A percentile compares a stretch with the other conserved stretches of the same genome.
phyloP scores from a whole-genome alignment of 2,888 invertebrate species.

The Hylaea fasciaria region DNA sequence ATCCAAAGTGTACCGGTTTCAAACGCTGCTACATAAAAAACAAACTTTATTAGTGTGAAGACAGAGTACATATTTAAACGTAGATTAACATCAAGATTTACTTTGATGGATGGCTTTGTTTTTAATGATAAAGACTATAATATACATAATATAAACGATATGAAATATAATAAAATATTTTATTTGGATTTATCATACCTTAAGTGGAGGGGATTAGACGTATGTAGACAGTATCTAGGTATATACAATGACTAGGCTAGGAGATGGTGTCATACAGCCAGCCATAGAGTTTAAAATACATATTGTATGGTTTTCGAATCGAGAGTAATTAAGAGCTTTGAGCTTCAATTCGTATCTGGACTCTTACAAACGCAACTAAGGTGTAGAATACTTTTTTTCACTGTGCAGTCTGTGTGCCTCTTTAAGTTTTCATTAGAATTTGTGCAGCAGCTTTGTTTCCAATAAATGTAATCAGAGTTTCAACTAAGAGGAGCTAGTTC shows the following conservation, averaged over 20 bases:
- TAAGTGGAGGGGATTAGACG: neutral
- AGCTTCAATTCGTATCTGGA: too few relatives aligned
- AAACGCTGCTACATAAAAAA: neutral
- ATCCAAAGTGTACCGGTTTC: constrained; percentile 5
- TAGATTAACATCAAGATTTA: constrained; percentile 41
- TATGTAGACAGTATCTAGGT: neutral
- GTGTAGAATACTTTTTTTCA: too few relatives aligned
- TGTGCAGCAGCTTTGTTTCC: too few relatives aligned
- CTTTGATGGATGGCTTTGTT: constrained; percentile 56
- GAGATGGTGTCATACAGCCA: too few relatives aligned
- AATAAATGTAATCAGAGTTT: too few relatives aligned
- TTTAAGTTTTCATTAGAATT: too few relatives aligned
- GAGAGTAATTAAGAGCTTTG: too few relatives aligned
- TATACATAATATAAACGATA: neutral
- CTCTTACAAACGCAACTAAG: too few relatives aligned
- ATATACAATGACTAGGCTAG: neutral
- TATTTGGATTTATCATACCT: constrained; percentile 1
- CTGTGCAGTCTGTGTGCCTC: too few relatives aligned
- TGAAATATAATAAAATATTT: neutral
- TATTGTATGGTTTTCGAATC: too few relatives aligned
- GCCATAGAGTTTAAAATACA: too few relatives aligned
- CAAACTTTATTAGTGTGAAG: neutral
- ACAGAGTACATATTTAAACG: constrained; percentile 23
- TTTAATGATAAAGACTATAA: constrained; percentile 47
- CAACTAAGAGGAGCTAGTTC: too few relatives aligned